Evolutionary conservation across 2,797 vertebrate species (phyloP).

Genomic region (Sylvilagus floridanus): DNA sequence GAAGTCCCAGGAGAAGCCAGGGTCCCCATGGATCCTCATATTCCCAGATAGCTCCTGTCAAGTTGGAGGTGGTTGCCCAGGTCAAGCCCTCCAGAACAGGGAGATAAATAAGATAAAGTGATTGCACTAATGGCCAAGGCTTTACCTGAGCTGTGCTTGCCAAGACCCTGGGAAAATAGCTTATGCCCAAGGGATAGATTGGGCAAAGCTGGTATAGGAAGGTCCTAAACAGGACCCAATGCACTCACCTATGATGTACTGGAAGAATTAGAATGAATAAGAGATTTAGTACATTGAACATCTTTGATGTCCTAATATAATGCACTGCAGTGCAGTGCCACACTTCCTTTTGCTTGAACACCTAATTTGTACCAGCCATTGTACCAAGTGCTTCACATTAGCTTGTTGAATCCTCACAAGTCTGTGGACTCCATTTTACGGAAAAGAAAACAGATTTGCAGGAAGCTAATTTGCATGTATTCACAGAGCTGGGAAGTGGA

Average conservation of each 20-base stretch:
- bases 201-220: not conserved
- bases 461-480: not conserved
- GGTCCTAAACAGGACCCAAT: not conserved
- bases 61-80: not conserved
- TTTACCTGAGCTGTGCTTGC: not conserved
- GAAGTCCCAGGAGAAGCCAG: not conserved
- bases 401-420: not conserved
- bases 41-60: not conserved
- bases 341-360: not conserved
- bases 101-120: not conserved
- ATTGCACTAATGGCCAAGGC: not conserved
- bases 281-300: not conserved
- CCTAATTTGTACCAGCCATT: not conserved
- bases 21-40: not conserved
- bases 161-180: not conserved
- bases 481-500: not conserved
- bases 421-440: not conserved
- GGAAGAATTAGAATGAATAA: not conserved
- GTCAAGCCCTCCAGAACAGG: not conserved
- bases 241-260: not conserved
- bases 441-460: not conserved
- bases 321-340: rapidly evolving
- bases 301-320: not conserved
- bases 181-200: not conserved
- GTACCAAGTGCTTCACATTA: not conserved